A percentile compares a stretch with the other conserved stretches of the same genome.
Conservation (phyloP, 2,797 vertebrate genomes). For the Chelon auratus region DNA sequence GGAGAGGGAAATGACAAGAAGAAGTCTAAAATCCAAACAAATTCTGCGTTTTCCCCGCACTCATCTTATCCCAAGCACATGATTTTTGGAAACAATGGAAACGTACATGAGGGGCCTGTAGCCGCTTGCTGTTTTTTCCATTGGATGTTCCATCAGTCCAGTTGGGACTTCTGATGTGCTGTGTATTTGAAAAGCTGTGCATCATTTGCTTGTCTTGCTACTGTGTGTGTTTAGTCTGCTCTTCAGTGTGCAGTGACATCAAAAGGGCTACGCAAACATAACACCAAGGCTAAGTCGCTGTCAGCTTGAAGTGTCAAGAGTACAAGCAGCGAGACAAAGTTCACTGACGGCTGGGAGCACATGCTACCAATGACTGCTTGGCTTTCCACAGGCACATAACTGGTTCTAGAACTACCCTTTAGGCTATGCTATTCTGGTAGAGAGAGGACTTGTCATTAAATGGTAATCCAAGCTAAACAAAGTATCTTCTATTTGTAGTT, state of each 20-base stretch:
- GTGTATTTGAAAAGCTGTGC: conserved; percentile 68
- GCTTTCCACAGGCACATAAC: conserved; percentile 29
- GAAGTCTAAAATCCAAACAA: conserved; percentile 15
- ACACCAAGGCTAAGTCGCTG: conserved; percentile 18
- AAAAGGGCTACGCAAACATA: conserved; percentile 36
- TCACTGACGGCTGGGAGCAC: not conserved
- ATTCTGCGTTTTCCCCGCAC: conserved; percentile 14
- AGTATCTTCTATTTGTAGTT: not conserved
- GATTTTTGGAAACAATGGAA: conserved; percentile 43
- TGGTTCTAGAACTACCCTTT: conserved; percentile 19
- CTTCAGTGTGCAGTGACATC: conserved; percentile 28
- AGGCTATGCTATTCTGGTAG: conserved; percentile 50
- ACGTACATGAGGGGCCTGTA: not conserved
- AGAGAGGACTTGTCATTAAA: conserved; percentile 15
- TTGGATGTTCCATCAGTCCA: conserved; percentile 25
- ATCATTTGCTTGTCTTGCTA: conserved; percentile 77
- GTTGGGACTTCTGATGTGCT: conserved; percentile 42
- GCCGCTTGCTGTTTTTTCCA: conserved; percentile 53
- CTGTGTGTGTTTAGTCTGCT: conserved; percentile 79
- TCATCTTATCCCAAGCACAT: conserved; percentile 23
- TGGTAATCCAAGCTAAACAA: not conserved
- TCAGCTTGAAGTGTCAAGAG: conserved; percentile 4
- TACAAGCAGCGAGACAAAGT: not conserved
- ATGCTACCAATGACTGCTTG: not conserved
- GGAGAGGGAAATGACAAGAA: not conserved